These are phyloP conservation scores for Protonemura montana DNA, from an alignment of 2,888 invertebrate species.

Conservation along the genomic window DNA sequence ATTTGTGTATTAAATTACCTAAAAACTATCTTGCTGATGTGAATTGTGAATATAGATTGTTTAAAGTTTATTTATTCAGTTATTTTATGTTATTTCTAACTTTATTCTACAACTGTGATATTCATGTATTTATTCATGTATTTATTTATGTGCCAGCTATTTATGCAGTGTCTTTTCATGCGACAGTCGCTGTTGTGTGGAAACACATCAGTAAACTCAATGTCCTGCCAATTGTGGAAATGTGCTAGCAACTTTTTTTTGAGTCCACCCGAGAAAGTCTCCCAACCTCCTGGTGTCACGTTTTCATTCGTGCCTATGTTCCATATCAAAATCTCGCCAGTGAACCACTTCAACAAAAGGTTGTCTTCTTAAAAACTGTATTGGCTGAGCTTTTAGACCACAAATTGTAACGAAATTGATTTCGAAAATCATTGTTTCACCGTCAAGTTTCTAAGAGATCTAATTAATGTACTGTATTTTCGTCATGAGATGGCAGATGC, in stretches of 20 bases:
- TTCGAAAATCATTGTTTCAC: no score
- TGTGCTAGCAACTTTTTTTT: no score
- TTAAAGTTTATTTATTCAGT: conserved; percentile 14
- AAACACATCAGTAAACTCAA: no score
- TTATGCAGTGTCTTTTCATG: background rate
- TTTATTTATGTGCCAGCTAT: conserved; percentile 17
- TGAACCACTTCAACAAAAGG: background rate
- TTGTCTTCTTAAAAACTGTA: background rate
- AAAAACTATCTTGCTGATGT: background rate
- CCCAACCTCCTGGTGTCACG: no score
- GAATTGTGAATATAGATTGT: background rate
- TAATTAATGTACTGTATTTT: background rate
- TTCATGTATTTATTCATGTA: conserved; percentile 38
- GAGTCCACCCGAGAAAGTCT: no score
- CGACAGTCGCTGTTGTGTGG: background rate
- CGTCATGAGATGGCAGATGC: background rate
- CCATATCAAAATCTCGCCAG: no score
- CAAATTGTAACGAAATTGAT: no score
- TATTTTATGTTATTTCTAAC: conserved; percentile 1
- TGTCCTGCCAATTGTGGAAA: background rate
- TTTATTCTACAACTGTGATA: conserved; percentile 39
- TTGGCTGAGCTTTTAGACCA: no score
- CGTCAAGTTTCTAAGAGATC: no score
- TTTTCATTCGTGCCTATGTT: no score
- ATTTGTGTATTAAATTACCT: no score